phyloP scores from a whole-genome alignment of 2,113 vertebrate species.

The Boulengeromyrus knoepffleri region DNA sequence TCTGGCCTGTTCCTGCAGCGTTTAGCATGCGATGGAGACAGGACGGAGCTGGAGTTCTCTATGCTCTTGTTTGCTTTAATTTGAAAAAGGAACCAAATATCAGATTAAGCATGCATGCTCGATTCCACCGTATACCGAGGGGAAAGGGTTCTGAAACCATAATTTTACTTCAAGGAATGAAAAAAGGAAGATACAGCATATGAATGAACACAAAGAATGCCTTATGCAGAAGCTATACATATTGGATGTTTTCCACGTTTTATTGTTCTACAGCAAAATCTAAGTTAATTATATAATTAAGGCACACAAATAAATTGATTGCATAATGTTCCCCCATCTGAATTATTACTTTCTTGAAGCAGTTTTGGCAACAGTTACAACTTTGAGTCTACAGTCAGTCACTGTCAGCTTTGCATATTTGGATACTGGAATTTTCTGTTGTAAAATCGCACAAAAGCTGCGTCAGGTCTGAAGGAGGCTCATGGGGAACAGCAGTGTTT shows the following conservation, averaged over 20 bases:
- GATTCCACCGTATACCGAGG: not conserved
- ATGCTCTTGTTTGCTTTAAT: not conserved
- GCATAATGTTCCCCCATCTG: not conserved
- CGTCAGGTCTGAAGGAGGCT: not conserved
- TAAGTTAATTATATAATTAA: not conserved
- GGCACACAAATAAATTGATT: not conserved
- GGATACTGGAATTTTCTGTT: not conserved
- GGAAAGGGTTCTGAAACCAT: slow-evolving; percentile 11
- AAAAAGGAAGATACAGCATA: not conserved
- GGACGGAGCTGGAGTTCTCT: not conserved
- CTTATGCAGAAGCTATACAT: not conserved
- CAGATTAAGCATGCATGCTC: not conserved
- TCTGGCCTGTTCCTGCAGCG: not conserved
- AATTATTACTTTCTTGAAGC: not conserved
- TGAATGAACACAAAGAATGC: not conserved
- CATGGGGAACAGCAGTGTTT: not conserved
- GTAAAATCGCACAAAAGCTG: not conserved
- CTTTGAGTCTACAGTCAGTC: not conserved
- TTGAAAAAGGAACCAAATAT: slow-evolving; percentile 6
- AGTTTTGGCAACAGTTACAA: not conserved
- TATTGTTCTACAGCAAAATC: not conserved
- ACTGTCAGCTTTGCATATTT: not conserved
- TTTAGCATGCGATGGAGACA: not conserved
- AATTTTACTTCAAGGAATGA: not conserved
- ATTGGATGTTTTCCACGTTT: not conserved